Percentiles rank a stretch among this genome's conserved stretches.
phyloP scores from a whole-genome alignment of 2,888 invertebrate species.

The Chrysotoxum bicinctum region DNA sequence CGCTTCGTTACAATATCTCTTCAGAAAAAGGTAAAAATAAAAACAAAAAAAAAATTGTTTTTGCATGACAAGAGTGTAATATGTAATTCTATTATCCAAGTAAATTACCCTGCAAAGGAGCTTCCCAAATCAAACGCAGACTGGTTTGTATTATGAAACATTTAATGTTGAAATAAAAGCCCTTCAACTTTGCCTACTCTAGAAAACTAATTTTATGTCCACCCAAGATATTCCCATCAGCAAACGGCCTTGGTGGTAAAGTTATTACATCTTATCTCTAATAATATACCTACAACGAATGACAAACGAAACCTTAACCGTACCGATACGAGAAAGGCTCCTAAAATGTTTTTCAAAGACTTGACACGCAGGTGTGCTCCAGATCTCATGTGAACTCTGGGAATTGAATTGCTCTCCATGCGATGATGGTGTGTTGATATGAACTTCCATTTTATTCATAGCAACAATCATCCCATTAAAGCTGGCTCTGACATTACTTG shows the following conservation, averaged over 20 bases:
- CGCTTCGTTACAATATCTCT: no score
- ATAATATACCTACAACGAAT: not conserved
- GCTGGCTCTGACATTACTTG: not conserved
- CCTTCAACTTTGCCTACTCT: not conserved
- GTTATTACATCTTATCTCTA: constrained; percentile 1
- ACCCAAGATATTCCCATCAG: not conserved
- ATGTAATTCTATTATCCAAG: not conserved
- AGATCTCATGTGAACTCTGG: constrained; percentile 28
- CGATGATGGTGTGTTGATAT: constrained; percentile 10
- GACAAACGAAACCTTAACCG: not conserved
- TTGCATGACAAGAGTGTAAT: no score
- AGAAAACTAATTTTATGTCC: not conserved
- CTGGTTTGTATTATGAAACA: not conserved
- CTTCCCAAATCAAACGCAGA: not conserved
- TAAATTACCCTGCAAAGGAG: not conserved
- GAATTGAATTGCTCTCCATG: not conserved
- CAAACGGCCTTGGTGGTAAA: not conserved
- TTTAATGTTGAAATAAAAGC: not conserved
- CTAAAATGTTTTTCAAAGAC: not conserved
- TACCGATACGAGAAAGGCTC: not conserved
- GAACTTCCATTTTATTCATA: not conserved
- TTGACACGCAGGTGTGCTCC: constrained; percentile 50
- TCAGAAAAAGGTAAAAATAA: no score
- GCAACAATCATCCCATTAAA: not conserved
- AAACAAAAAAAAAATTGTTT: no score